phyloP scores from a whole-genome alignment of 2,888 invertebrate species.

The Tetropium fuscum region DNA sequence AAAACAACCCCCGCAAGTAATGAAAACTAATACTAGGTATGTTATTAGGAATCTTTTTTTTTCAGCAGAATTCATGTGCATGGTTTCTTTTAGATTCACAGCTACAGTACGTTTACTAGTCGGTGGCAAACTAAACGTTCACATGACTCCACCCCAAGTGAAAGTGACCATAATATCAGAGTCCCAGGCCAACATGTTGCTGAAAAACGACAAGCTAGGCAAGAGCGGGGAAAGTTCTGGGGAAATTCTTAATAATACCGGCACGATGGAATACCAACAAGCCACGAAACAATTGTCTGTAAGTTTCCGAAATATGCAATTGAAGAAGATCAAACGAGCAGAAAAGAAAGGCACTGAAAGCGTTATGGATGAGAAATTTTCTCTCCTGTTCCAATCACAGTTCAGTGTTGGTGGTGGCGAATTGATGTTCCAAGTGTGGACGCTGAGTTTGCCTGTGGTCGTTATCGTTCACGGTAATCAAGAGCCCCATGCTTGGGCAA shows the following conservation, averaged over 20 bases:
- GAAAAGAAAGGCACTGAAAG: constrained; percentile 98
- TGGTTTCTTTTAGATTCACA: constrained; percentile 77
- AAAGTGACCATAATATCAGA: constrained; percentile 81
- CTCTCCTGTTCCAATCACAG: constrained; percentile 91
- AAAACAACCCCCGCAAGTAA: constrained; percentile 97
- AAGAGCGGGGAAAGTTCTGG: constrained; percentile 84
- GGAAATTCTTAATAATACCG: constrained; percentile 94
- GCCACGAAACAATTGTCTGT: constrained; percentile 88
- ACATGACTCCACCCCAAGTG: constrained; percentile 91
- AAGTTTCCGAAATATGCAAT: constrained; percentile 93
- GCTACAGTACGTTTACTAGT: constrained; percentile 93
- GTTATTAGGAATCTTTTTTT: constrained; percentile 37
- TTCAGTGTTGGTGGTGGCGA: constrained; percentile 93
- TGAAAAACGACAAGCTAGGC: constrained; percentile 84
- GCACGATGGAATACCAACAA: constrained; percentile 94
- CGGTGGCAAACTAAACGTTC: constrained; percentile 92
- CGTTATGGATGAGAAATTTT: constrained; percentile 98
- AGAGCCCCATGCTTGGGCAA: constrained; percentile 99
- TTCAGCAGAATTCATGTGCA: constrained; percentile 75
- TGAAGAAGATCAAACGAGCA: constrained; percentile 94
- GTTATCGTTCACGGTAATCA: constrained; percentile 99
- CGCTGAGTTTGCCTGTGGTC: constrained; percentile 96
- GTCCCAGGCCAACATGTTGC: constrained; percentile 83
- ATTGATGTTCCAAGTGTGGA: constrained; percentile 84
- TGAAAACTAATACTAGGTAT: constrained; percentile 94